Evolutionary conservation across 2,888 invertebrate species (phyloP), one percentile per base, ranked within the genome.

Genomic region (Lamproptera curius): DNA sequence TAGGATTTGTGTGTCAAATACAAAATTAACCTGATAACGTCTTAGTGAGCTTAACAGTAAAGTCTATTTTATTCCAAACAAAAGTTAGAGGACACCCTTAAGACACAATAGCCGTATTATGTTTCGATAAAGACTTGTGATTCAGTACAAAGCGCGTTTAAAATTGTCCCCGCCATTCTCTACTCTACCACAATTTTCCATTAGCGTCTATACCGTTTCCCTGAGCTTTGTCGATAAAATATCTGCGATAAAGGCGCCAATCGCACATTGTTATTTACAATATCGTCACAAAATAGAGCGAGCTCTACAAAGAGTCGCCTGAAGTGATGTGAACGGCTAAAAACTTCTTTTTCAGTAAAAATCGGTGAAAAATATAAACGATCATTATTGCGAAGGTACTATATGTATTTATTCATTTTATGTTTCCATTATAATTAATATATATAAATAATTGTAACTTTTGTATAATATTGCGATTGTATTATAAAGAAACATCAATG

Each of bases 211-310:
- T 42, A 28, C 33, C 11, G 15, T 42, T 44, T 40, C 42, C 20
- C 42, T 35, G 36, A 34, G 46, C 37, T 57, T 54, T 51, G 51
- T 61, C 60, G 65, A 65, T 70, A 68, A 73, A 72, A 65, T 63
- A 68, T 61, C 58, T 61, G 48, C 73, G 69, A 71, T 76, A 57
- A 59, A 64, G 56, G 59, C 47, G 54, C 59, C 70, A 62, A 67
- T 70, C 64, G 69, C 57, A n/a, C 65, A 70, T 73, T 73, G 73
- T 73, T 63, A 42, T 47, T 47, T 47, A 42, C 49, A 43, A 47
- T 53, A 46, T 55, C 53, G 55, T 52, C 53, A 51, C 31, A 50
- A 42, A 39, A 45, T 20, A 31, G 40, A 46, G 40, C 16, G 23
- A 8, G 5, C 16, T 11, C 16, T 16, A n/a, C 2, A 23, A 35